These are phyloP conservation scores for Etia nguti DNA, from an alignment of 2,113 vertebrate genomes.

Conservation along the genomic window DNA sequence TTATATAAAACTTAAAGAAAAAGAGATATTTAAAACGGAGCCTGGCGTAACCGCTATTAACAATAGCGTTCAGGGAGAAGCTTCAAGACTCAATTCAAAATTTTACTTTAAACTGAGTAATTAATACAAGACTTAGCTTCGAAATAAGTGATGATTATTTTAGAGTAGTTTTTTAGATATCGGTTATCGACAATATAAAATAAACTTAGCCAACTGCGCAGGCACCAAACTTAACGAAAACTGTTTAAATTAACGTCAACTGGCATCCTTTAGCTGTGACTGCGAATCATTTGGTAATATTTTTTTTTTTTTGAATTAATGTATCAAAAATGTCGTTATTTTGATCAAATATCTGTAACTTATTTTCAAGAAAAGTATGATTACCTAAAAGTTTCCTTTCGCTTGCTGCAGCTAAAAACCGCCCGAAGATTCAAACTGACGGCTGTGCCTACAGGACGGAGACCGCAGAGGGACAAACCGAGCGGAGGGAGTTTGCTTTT, in stretches of 20 bases:
- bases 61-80: not conserved
- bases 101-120: not conserved
- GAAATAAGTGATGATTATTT: not conserved
- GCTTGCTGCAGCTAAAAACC: not conserved
- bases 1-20: not conserved
- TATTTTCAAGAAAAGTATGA: not conserved
- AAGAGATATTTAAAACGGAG: not conserved
- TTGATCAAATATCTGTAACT: not conserved
- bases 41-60: not conserved
- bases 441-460: not conserved
- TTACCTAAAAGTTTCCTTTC: not conserved
- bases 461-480: conserved; percentile 27
- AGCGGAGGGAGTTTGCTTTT: not conserved
- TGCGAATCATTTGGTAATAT: not conserved
- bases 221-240: not conserved
- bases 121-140: not conserved
- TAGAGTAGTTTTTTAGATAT: not conserved
- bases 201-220: not conserved
- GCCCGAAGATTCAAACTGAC: conserved; percentile 57
- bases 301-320: not conserved
- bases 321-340: not conserved
- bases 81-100: not conserved
- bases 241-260: not conserved
- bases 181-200: not conserved
- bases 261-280: not conserved